Evolutionary conservation across 2,888 invertebrate genomes (phyloP).

Genomic region (Poecilobothrus nobilitatus): DNA sequence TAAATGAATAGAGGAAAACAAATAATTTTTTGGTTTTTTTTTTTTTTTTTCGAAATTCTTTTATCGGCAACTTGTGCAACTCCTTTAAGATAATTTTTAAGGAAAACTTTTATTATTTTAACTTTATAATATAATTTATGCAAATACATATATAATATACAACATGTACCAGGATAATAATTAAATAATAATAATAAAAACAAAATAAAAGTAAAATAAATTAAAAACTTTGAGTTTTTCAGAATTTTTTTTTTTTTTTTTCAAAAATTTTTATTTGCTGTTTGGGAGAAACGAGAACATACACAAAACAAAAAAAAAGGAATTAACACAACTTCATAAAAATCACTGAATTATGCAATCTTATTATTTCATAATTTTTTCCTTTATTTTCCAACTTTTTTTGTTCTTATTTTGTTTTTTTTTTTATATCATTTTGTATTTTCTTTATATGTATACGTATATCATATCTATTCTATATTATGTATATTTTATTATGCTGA

Average conservation of each 20-base stretch:
- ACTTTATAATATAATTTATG: background rate
- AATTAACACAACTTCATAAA: conserved; percentile 1
- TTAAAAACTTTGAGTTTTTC: background rate
- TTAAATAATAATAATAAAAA: background rate
- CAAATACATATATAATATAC: background rate
- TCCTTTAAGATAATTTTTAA: background rate
- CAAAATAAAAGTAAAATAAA: background rate
- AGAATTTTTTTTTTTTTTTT: background rate
- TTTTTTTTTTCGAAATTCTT: no score
- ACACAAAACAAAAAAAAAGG: background rate
- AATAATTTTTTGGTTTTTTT: no score
- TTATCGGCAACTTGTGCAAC: background rate
- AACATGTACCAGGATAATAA: background rate
- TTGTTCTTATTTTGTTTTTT: background rate
- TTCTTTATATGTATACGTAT: background rate
- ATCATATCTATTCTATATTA: no score
- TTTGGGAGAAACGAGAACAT: no score
- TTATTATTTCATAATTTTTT: background rate
- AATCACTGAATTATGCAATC: conserved; percentile 4
- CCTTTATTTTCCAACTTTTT: background rate
- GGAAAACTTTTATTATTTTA: background rate
- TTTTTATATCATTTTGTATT: background rate
- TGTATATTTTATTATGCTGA: background rate
- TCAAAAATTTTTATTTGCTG: no score
- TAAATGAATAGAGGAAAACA: no score